Evolutionary conservation across 2,797 vertebrate species (phyloP).

Genomic region (Esox lucius): DNA sequence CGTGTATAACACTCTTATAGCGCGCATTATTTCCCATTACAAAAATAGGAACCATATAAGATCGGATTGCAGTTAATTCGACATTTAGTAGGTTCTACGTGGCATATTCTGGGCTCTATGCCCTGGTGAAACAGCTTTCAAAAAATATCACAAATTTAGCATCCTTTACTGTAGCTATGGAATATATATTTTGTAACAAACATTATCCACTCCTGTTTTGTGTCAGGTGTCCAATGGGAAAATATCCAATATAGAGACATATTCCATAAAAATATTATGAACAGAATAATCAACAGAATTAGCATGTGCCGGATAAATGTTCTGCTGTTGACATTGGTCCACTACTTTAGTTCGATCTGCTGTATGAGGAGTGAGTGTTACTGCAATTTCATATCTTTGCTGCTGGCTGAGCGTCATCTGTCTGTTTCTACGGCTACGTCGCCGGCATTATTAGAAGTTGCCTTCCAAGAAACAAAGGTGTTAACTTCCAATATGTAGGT

Average conservation of each 20-base stretch:
- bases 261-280: too few relatives aligned
- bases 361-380: not conserved
- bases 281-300: too few relatives aligned
- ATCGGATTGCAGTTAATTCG: slow-evolving; percentile 73
- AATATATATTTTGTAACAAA: slow-evolving; percentile 44
- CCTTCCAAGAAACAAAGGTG: too few relatives aligned
- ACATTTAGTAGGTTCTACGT: slow-evolving; percentile 63
- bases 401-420: slow-evolving; percentile 41
- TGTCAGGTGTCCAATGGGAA: not conserved
- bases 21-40: slow-evolving; percentile 55
- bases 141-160: slow-evolving; percentile 66
- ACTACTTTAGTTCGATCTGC: not conserved
- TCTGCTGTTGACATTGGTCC: not conserved
- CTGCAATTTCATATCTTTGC: not conserved
- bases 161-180: slow-evolving; percentile 1
- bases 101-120: slow-evolving; percentile 71
- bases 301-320: not conserved
- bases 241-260: not conserved
- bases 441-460: too few relatives aligned
- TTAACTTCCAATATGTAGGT: too few relatives aligned
- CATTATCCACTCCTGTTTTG: not conserved
- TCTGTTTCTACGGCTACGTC: slow-evolving; percentile 29
- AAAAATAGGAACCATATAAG: slow-evolving; percentile 69
- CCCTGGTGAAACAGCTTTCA: slow-evolving; percentile 64
- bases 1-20: slow-evolving; percentile 48